phyloP scores from a whole-genome alignment of 2,113 vertebrate genomes.

The Catharus bicknelli region DNA sequence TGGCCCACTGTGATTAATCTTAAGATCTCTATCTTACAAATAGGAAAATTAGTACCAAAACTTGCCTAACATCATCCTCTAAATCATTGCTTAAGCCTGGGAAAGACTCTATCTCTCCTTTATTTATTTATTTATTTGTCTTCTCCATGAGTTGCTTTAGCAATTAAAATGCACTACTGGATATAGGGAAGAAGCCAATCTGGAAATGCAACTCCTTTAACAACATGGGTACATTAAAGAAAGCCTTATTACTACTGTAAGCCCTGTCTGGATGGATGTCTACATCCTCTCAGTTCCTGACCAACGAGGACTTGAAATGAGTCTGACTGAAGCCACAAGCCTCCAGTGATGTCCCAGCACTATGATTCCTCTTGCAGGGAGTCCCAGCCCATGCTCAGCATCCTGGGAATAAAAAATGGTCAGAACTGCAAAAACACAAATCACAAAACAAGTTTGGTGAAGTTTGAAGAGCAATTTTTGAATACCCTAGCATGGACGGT shows the following conservation, averaged over 20 bases:
- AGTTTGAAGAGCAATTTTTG: constrained; percentile 50
- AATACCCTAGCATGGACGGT: constrained; percentile 53
- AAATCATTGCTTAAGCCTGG: background rate
- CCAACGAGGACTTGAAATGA: background rate
- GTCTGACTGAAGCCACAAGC: background rate
- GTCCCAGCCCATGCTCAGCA: background rate
- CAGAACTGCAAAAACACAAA: constrained; percentile 16
- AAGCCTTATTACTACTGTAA: background rate
- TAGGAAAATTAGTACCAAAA: constrained; percentile 28
- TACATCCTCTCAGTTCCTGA: background rate
- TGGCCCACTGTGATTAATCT: constrained; percentile 6
- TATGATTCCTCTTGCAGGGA: background rate
- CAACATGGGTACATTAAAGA: background rate
- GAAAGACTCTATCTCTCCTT: background rate
- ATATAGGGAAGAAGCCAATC: background rate
- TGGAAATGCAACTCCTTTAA: background rate
- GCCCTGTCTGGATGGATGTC: background rate
- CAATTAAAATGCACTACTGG: background rate
- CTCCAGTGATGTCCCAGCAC: background rate
- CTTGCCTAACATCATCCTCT: background rate
- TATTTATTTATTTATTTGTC: background rate
- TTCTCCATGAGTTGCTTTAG: background rate
- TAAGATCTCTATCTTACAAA: background rate
- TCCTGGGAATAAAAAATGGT: background rate
- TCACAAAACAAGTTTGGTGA: constrained; percentile 26